Percentiles rank a stretch among this genome's conserved stretches.
Evolutionary conservation across 2,888 invertebrate species (phyloP).

Genomic region (Pristionchus japonicus): DNA sequence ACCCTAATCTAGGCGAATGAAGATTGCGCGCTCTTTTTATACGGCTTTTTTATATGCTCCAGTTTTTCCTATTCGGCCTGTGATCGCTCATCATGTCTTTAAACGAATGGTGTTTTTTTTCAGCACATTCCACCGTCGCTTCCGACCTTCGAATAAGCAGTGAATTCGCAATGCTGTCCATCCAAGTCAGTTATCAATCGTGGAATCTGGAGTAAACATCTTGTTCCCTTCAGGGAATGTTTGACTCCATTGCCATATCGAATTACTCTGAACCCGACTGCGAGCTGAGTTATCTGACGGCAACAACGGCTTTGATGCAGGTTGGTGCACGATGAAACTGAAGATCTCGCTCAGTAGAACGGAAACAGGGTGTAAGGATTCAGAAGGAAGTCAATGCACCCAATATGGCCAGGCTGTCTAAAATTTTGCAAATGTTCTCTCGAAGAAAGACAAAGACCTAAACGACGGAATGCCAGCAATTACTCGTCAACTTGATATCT

Average conservation of each 20-base stretch:
- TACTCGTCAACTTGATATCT: no score
- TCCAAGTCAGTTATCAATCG: not conserved
- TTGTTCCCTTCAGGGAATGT: conserved; percentile 9
- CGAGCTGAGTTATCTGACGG: conserved; percentile 54
- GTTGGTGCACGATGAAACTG: conserved; percentile 32
- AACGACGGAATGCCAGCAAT: no score
- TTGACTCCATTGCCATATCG: conserved; percentile 57
- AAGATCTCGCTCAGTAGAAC: no score
- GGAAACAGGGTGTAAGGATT: no score
- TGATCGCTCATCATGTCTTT: not conserved
- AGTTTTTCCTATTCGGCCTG: no score
- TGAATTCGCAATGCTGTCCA: not conserved
- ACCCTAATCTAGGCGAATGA: not conserved
- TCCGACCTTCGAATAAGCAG: not conserved
- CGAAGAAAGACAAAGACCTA: no score
- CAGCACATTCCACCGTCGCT: not conserved
- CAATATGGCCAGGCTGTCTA: no score
- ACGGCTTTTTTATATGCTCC: not conserved
- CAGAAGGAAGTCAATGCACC: no score
- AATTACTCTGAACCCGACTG: conserved; percentile 59
- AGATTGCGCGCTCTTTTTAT: not conserved
- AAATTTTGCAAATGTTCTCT: no score
- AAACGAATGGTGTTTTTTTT: not conserved
- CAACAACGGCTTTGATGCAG: conserved; percentile 58
- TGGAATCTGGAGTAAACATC: not conserved